A percentile compares a stretch with the other conserved stretches of the same genome.
phyloP scores from a whole-genome alignment of 2,113 vertebrate genomes.

The Peromyscus leucopus region DNA sequence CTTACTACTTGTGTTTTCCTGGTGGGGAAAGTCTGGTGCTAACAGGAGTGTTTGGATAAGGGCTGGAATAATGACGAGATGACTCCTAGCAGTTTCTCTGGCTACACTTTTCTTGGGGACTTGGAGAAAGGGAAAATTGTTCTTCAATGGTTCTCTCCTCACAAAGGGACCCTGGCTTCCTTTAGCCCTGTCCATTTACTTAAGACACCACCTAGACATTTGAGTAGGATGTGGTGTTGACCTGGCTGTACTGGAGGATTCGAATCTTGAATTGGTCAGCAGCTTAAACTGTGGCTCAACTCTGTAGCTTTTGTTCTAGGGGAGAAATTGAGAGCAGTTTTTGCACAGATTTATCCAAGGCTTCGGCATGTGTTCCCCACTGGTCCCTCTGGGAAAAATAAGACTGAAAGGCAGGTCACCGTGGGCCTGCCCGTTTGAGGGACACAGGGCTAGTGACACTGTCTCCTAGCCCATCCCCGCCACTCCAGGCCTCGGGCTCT shows the following conservation, averaged over 20 bases:
- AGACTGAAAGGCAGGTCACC: neutral
- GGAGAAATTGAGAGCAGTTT: neutral
- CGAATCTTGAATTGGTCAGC: neutral
- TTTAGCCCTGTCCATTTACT: neutral
- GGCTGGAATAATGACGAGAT: neutral
- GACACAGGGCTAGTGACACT: accelerated
- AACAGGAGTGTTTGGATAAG: neutral
- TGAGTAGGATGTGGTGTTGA: neutral
- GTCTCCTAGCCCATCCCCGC: neutral
- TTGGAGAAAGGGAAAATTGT: neutral
- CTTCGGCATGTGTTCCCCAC: neutral
- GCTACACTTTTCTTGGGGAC: neutral
- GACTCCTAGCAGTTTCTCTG: neutral
- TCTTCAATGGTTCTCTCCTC: neutral
- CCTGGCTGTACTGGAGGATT: neutral
- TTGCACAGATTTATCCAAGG: neutral
- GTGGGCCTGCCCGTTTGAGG: accelerated
- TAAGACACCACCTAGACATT: neutral
- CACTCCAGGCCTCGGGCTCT: neutral
- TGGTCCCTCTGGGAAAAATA: neutral
- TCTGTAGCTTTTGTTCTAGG: neutral
- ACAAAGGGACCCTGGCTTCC: neutral
- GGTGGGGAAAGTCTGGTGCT: neutral
- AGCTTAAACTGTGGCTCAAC: neutral
- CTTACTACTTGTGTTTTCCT: neutral